Evolutionary conservation across 2,888 invertebrate genomes (phyloP), one percentile per base, ranked within the genome.

Genomic region (Drosophila neutralis): DNA sequence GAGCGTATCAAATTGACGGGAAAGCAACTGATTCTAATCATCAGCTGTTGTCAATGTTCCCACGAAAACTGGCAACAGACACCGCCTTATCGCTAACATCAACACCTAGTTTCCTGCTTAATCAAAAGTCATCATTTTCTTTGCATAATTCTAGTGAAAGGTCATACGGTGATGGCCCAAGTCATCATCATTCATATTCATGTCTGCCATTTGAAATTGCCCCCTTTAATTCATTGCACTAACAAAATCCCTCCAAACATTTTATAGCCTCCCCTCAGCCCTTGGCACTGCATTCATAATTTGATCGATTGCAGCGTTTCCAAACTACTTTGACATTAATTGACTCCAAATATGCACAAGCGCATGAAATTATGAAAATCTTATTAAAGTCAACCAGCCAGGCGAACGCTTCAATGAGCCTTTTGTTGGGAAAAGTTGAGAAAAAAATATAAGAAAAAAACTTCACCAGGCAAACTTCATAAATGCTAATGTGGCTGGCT

Each of bases 321-420:
- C 54, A 72, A 87, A 89, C 89, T 82, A 76, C 75, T 89, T 87
- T 87, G 87, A 87, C 87, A 89, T 89, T 87, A 89, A 89, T 89
- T 87, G 89, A 87, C 87, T 87, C 82, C 73, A 85, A 87, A 82
- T 89, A 87, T 87, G 89, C 87, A 87, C 87, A 83, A 87, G 87
- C 85, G 89, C 89, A 87, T 89, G 83, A 87, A 87, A 89, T 89
- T 87, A 83, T 83, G 85, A 79, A 87, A 87, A 85, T 87, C 89
- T 85, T 87, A 89, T 87, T 85, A 89, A 87, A 89, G 89, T 85
- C 87, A 89, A 66, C 72, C 78, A 68, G 54, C 52, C 76, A 63
- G 65, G 57, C 75, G 40, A 67, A 15, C 75, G 51, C 36, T 45
- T 60, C 65, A 69, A 48, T 52, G 69, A 67, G 59, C 60, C 65